A percentile compares a stretch with the other conserved stretches of the same genome.
These are phyloP conservation scores for Sisor rabdophorus DNA, from an alignment of 2,113 vertebrate species.

Conservation along the genomic window DNA sequence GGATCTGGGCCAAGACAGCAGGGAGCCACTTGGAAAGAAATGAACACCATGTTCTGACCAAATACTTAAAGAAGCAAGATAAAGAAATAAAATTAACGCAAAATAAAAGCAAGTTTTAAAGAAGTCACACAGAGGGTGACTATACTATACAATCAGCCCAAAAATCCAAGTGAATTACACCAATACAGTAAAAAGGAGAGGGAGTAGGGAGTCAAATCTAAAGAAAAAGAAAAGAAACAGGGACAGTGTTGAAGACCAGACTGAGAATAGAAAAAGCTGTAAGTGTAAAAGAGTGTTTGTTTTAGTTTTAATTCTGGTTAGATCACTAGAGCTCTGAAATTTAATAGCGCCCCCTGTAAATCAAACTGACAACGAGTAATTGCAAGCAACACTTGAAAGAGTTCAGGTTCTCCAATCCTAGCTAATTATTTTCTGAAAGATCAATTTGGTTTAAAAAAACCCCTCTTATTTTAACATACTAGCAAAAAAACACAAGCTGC, in stretches of 20 bases:
- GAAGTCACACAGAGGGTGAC: background rate
- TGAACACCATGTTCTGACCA: constrained; percentile 24
- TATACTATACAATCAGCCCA: background rate
- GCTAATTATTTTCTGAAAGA: no score
- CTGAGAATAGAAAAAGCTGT: background rate
- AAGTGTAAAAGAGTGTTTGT: background rate
- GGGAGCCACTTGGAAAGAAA: constrained; percentile 18
- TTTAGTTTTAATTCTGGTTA: no score
- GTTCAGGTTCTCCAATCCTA: no score
- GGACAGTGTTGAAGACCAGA: background rate
- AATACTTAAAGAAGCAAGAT: constrained; percentile 21
- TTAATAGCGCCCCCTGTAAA: background rate
- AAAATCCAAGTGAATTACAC: background rate
- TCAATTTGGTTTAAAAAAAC: no score
- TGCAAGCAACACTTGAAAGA: background rate
- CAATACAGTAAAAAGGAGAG: background rate
- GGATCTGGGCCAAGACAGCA: constrained; percentile 29
- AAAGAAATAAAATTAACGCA: constrained; percentile 8
- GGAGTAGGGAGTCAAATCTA: background rate
- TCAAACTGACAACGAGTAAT: background rate
- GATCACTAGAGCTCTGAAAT: background rate
- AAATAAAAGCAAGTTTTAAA: background rate
- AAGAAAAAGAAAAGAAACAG: background rate
- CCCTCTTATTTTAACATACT: no score
- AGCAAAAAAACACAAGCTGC: no score